phyloP scores from a whole-genome alignment of 2,113 vertebrate genomes.

The Poeciliopsis turrubarensis region DNA sequence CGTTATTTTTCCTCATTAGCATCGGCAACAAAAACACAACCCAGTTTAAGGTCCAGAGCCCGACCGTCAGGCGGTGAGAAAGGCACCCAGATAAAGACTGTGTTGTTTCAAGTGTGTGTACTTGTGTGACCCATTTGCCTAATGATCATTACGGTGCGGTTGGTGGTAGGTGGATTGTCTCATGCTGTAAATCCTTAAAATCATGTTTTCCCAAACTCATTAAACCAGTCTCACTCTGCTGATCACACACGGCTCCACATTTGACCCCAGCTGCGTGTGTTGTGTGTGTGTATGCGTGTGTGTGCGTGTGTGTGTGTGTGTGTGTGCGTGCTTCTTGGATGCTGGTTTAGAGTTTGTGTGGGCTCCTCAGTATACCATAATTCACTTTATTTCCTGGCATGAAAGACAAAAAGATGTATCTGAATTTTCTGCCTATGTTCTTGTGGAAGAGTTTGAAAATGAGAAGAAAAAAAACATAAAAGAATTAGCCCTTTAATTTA shows the following conservation, averaged over 20 bases:
- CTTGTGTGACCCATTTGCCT: slow-evolving; percentile 17
- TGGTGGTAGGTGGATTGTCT: slow-evolving; percentile 35
- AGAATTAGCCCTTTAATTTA: not conserved
- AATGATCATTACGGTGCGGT: slow-evolving; percentile 39
- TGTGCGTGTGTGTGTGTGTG: not conserved
- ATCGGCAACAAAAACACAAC: not conserved
- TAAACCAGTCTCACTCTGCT: slow-evolving; percentile 64
- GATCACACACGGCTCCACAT: slow-evolving; percentile 52
- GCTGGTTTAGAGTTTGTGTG: not conserved
- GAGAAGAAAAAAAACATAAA: not conserved
- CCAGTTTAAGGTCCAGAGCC: not conserved
- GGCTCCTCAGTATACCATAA: slow-evolving; percentile 1
- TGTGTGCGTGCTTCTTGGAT: slow-evolving; percentile 1
- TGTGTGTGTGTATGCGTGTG: not conserved
- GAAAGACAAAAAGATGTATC: too few species aligned
- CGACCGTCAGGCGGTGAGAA: not conserved
- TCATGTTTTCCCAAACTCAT: slow-evolving; percentile 59
- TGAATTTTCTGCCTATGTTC: not conserved
- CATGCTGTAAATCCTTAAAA: slow-evolving; percentile 49
- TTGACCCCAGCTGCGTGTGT: slow-evolving; percentile 45
- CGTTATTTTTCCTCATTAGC: not conserved
- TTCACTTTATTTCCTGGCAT: not conserved
- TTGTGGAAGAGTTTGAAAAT: not conserved
- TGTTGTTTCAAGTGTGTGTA: not conserved
- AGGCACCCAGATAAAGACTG: not conserved